Evolutionary conservation across 1,140 invertebrate genomes (phyloP), one percentile per base, ranked within the genome.

Genomic region (Drosophila pandora): DNA sequence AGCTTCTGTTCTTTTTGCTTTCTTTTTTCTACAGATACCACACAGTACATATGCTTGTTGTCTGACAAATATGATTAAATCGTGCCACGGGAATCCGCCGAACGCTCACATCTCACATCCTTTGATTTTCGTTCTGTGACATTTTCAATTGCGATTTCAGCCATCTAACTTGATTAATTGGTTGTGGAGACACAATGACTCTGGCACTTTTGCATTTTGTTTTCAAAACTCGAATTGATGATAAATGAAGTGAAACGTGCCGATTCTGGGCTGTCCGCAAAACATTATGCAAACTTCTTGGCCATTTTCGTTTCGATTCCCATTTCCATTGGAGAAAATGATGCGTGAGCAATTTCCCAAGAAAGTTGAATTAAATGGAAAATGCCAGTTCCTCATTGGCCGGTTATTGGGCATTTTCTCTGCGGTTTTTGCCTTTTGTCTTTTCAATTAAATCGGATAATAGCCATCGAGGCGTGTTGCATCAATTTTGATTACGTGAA

Each of bases 331-430:
- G 50, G 45, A 50, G 54, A 81, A 81, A 81, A 81, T 82, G 79
- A 77, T 61, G 79, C 78, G 79, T 81, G 75, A 81, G 61, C 73
- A 76, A 81, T 81, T 81, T 81, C 21, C 41, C 67, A 70, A 70
- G 57, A 43, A 77, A 73, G 61, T 64, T 61, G 78, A 81, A 81
- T 81, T 81, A 73, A 81, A 81, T 81, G 59, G 55, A 54, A 80
- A 76, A 70, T 79, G 58, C 55, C 65, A 70, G 61, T 32, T 56
- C 41, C 50, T 49, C 67, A 69, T 49, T 49, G 54, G 43, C 21
- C 43, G 1, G 43, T 47, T 10, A 37, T 37, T 37, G 10, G 37
- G n/a, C 70, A 45, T 59, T 55, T 52, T 28, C 57, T 37, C 45
- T 64, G 75, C 21, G 76, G 76, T 61, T 49, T 34, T 22, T n/a